Percentiles rank a stretch among this genome's conserved stretches.
Evolutionary conservation across 2,113 vertebrate species (phyloP).

Genomic region (Mesoclemmys tuberculata): DNA sequence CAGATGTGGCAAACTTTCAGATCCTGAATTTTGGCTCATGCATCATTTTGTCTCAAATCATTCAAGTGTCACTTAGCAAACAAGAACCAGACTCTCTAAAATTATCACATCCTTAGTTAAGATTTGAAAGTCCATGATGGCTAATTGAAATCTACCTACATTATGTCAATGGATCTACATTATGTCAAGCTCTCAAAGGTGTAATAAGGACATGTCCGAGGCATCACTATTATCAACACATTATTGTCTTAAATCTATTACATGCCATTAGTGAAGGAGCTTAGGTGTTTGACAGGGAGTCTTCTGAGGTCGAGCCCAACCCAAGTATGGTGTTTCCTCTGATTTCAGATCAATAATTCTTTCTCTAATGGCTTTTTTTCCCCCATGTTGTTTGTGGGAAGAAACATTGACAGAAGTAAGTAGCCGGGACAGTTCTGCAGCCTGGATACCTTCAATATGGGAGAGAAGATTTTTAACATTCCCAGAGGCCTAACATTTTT

Average conservation of each 20-base stretch:
- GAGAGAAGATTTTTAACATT: neutral
- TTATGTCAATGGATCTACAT: neutral
- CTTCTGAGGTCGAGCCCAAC: neutral
- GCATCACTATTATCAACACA: too few relatives aligned
- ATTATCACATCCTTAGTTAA: neutral
- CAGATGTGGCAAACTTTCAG: neutral
- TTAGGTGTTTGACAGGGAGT: neutral
- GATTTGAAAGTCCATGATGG: neutral
- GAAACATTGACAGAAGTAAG: neutral
- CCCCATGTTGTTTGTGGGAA: neutral
- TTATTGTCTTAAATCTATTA: too few relatives aligned
- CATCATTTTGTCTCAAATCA: neutral
- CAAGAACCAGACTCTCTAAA: rapidly evolving
- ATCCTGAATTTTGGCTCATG: neutral
- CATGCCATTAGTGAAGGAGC: too few relatives aligned
- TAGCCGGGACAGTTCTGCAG: neutral
- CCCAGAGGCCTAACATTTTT: neutral
- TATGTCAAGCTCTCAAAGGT: neutral
- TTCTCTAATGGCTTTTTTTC: neutral
- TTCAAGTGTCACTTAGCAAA: neutral
- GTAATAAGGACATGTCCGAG: neutral
- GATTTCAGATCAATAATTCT: neutral
- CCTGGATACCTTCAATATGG: neutral
- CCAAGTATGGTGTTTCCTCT: rapidly evolving
- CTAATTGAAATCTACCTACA: neutral